These are phyloP conservation scores for Formica exsecta DNA, from an alignment of 1,140 invertebrate species.

Conservation along the genomic window DNA sequence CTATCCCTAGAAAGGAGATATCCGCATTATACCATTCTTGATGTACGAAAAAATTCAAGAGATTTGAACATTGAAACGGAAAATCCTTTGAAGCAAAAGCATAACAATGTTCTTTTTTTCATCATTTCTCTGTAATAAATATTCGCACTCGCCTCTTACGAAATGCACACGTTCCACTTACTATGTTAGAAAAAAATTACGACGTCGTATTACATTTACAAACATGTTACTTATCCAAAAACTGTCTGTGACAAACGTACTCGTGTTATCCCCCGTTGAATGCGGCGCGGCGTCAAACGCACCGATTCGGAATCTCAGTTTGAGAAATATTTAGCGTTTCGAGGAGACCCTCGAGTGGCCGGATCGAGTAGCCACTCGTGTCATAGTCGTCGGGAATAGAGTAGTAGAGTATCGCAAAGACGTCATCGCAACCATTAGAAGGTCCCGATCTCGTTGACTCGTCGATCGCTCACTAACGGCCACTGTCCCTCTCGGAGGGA, in stretches of 20 bases:
- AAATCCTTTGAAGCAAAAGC: conserved; percentile 34
- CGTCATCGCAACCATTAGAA: conserved; percentile 75
- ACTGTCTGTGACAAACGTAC: neutral
- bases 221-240: conserved; percentile 4
- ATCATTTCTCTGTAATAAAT: neutral
- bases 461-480: conserved; percentile 43
- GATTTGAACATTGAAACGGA: conserved; percentile 11
- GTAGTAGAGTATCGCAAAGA: conserved; percentile 61
- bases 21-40: neutral
- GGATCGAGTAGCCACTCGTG: conserved; percentile 62
- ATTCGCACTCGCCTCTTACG: neutral
- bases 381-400: conserved; percentile 53
- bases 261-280: neutral
- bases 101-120: neutral
- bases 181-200: neutral
- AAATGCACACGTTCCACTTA: neutral
- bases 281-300: conserved; percentile 8
- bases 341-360: conserved; percentile 46
- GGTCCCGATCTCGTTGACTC: conserved; percentile 58
- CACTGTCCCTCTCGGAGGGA: conserved; percentile 55
- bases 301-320: conserved; percentile 19
- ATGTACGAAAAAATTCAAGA: conserved; percentile 31
- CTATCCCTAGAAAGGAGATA: conserved; percentile 40
- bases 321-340: conserved; percentile 43
- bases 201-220: neutral